These are phyloP conservation scores for Empis livida DNA, from an alignment of 2,888 invertebrate genomes.

Conservation along the genomic window DNA sequence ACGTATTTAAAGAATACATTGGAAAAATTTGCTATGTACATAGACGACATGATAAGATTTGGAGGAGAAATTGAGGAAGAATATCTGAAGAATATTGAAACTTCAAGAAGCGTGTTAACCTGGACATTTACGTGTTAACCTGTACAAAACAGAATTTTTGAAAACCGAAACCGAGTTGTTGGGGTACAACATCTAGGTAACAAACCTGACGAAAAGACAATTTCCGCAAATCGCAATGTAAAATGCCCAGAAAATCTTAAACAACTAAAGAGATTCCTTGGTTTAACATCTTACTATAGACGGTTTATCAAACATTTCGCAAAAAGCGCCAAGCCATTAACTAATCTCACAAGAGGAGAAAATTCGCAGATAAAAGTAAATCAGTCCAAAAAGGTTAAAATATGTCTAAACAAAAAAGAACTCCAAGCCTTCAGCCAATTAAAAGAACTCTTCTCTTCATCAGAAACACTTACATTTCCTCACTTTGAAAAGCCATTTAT, in stretches of 20 bases:
- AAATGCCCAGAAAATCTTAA: conserved; percentile 8
- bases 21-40: conserved; percentile 11
- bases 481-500: conserved; percentile 5
- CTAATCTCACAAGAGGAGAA: conserved; percentile 12
- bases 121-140: conserved; percentile 8
- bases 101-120: too few species aligned
- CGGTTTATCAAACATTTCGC: conserved; percentile 12
- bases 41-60: conserved; percentile 14
- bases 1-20: conserved; percentile 10
- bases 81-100: conserved; percentile 7
- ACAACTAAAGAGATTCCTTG: conserved; percentile 10
- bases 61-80: conserved; percentile 5
- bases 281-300: conserved; percentile 11
- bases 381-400: conserved; percentile 10
- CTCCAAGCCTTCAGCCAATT: conserved; percentile 4
- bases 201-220: conserved; percentile 7
- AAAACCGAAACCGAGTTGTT: conserved; percentile 10
- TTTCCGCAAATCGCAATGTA: conserved; percentile 5
- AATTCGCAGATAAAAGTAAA: conserved; percentile 11
- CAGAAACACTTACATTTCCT: conserved; percentile 3
- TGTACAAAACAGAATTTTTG: conserved; percentile 11
- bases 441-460: conserved; percentile 5
- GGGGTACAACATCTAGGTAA: conserved; percentile 10
- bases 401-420: background rate
- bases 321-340: conserved; percentile 11